phyloP scores from a whole-genome alignment of 2,113 vertebrate species.

The Monarcha castaneiventris region DNA sequence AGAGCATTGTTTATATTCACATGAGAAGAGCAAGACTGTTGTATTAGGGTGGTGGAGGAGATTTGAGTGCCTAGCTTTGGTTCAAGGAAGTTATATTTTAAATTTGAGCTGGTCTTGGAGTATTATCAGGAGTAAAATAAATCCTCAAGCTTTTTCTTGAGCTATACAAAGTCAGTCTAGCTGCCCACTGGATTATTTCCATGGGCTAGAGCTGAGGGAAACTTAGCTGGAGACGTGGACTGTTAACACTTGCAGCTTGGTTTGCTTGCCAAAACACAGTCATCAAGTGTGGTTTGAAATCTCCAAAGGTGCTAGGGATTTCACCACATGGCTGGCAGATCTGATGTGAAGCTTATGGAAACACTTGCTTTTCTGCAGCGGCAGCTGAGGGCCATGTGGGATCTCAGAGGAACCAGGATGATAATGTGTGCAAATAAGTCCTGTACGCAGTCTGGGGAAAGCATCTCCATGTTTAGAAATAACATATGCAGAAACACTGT shows the following conservation, averaged over 20 bases:
- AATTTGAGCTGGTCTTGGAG: background rate
- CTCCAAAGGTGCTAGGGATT: background rate
- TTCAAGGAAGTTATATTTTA: background rate
- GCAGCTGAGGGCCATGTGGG: background rate
- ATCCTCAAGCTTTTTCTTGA: background rate
- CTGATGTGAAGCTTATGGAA: background rate
- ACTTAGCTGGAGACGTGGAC: background rate
- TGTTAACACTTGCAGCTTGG: background rate
- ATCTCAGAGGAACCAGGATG: background rate
- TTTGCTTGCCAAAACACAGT: background rate
- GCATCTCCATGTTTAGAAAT: background rate
- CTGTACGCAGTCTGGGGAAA: background rate
- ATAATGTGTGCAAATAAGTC: background rate
- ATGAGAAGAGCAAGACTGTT: background rate
- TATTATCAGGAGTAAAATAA: background rate
- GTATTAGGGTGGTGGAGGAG: background rate
- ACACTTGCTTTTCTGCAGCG: background rate
- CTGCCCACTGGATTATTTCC: background rate
- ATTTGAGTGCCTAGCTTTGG: background rate
- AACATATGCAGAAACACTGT: background rate
- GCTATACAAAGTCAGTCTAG: background rate
- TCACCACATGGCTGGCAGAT: background rate
- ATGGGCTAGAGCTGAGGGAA: background rate
- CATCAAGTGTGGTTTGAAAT: background rate
- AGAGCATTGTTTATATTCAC: background rate